Evolutionary conservation across 2,113 vertebrate species (phyloP).

Genomic region (Halichoerus grypus): DNA sequence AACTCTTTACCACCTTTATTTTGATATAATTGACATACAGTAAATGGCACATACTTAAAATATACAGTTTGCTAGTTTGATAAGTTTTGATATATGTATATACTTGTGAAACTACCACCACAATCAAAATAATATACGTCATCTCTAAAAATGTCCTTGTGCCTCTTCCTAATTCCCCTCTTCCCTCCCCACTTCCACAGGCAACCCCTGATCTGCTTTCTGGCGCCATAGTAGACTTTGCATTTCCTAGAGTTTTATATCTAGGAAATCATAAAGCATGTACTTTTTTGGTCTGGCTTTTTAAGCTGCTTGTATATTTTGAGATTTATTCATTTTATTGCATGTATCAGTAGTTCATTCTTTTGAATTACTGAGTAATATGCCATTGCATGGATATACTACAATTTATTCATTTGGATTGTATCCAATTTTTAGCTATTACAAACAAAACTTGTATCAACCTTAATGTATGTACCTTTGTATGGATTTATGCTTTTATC

Average conservation of each 20-base stretch:
- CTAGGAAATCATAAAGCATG: background rate
- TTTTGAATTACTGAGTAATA: background rate
- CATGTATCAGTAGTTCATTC: background rate
- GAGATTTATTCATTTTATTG: background rate
- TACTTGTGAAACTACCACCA: background rate
- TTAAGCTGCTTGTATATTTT: background rate
- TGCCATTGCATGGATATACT: background rate
- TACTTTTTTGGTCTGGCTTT: background rate
- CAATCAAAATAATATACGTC: background rate
- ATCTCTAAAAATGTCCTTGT: background rate
- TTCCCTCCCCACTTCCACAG: background rate
- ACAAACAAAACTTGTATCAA: background rate
- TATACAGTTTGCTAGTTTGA: background rate
- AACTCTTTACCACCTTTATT: background rate
- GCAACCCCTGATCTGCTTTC: background rate
- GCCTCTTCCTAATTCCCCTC: background rate
- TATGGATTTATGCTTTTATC: background rate
- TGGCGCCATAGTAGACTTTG: background rate
- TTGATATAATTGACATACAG: background rate
- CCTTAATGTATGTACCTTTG: background rate
- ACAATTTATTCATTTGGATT: background rate
- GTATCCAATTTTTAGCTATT: background rate
- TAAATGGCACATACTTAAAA: constrained; percentile 28
- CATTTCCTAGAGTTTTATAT: background rate
- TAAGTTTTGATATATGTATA: background rate